phyloP scores from a whole-genome alignment of 2,888 invertebrate genomes.

The Caenorhabditis wallacei region DNA sequence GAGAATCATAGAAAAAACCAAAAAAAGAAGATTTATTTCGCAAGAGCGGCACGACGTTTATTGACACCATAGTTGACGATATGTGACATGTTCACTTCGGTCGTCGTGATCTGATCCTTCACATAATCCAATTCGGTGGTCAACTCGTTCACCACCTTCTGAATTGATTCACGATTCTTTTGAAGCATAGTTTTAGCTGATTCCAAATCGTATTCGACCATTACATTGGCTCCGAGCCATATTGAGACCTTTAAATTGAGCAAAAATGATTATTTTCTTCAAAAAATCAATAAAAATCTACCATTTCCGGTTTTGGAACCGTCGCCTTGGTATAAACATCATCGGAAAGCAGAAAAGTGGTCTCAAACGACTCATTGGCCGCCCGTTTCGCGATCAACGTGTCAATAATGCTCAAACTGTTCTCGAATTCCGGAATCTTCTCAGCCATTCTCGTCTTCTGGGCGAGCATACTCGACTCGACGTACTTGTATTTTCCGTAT shows the following conservation, averaged over 20 bases:
- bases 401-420: constrained; percentile 89
- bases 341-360: constrained; percentile 74
- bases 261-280: no score
- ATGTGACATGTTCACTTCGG: constrained; percentile 97
- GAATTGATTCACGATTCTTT: constrained; percentile 68
- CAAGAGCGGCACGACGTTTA: constrained; percentile 67
- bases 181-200: constrained; percentile 78
- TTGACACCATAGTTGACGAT: constrained; percentile 99
- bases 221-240: constrained; percentile 80
- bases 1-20: neutral
- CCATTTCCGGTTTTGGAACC: constrained; percentile 73
- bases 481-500: constrained; percentile 75
- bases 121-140: constrained; percentile 96
- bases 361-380: constrained; percentile 72
- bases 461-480: constrained; percentile 66
- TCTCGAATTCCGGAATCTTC: constrained; percentile 76
- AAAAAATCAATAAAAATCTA: no score
- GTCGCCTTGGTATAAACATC: constrained; percentile 75
- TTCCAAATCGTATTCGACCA: constrained; percentile 81
- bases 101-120: constrained; percentile 97
- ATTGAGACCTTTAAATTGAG: constrained; percentile 76
- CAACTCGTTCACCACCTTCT: constrained; percentile 84
- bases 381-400: constrained; percentile 86
- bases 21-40: constrained; percentile 17
- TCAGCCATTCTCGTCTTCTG: constrained; percentile 66